Evolutionary conservation across 2,888 invertebrate genomes (phyloP).

Genomic region (Sclerodermus sp.): DNA sequence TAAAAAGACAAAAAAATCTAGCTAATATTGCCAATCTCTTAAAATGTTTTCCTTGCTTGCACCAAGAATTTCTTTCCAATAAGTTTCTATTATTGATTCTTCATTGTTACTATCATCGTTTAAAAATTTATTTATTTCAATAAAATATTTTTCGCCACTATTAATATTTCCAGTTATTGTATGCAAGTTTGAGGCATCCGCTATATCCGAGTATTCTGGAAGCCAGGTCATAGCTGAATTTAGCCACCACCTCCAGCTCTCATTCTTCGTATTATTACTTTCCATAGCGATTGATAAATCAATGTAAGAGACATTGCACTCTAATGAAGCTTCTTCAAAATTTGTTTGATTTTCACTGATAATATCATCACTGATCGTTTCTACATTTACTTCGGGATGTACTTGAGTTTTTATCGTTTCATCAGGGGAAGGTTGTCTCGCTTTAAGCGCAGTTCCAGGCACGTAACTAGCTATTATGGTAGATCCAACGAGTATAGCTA

Average conservation of each 20-base stretch:
- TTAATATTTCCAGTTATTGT: constrained; percentile 19
- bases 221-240: constrained; percentile 42
- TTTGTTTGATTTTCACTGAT: constrained; percentile 10
- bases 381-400: constrained; percentile 11
- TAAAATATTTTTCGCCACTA: constrained; percentile 3
- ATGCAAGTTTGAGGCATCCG: constrained; percentile 1
- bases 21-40: constrained; percentile 43
- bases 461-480: constrained; percentile 57
- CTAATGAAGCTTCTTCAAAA: constrained; percentile 9
- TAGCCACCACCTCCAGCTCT: constrained; percentile 41
- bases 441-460: constrained; percentile 42
- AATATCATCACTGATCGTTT: constrained; percentile 2
- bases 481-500: constrained; percentile 66
- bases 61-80: constrained; percentile 39
- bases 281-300: neutral
- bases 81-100: constrained; percentile 34
- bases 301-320: neutral
- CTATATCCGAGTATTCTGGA: constrained; percentile 32
- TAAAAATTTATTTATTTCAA: no score
- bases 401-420: constrained; percentile 14
- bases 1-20: constrained; percentile 22
- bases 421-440: constrained; percentile 22
- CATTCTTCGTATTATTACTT: neutral
- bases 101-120: constrained; percentile 5
- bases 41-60: constrained; percentile 33